phyloP scores from a whole-genome alignment of 2,888 invertebrate species.

The Branchipolynoe longqiensis region DNA sequence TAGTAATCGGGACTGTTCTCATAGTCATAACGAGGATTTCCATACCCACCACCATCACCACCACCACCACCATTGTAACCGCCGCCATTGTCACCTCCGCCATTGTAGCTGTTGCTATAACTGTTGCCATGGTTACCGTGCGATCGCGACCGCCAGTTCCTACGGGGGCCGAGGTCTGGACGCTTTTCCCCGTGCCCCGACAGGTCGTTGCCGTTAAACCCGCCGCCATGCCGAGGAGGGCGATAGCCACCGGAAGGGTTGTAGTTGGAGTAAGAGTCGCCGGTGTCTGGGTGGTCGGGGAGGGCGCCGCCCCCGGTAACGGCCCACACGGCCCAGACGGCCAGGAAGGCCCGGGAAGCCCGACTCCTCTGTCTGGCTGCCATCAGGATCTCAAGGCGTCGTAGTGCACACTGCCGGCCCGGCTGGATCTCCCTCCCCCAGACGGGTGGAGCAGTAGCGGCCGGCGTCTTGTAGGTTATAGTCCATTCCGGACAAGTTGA shows the following conservation, averaged over 20 bases:
- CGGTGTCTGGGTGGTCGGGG: neutral
- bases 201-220: neutral
- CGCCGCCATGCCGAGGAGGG: neutral
- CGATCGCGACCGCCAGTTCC: neutral
- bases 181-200: neutral
- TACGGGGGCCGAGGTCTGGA: neutral
- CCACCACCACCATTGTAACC: neutral
- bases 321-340: no score
- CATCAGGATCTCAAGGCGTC: no score
- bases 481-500: no score
- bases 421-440: no score
- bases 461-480: no score
- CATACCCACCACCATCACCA: neutral
- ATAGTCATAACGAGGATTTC: no score
- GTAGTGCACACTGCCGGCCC: no score
- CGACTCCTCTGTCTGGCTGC: no score
- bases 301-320: neutral
- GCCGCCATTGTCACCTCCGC: neutral
- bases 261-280: neutral
- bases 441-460: no score
- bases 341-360: no score
- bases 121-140: neutral
- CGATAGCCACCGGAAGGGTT: neutral
- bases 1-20: neutral
- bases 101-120: neutral